Base-by-base conservation (phyloP, 2,888 invertebrate species). In the Zonitis immaculata region DNA sequence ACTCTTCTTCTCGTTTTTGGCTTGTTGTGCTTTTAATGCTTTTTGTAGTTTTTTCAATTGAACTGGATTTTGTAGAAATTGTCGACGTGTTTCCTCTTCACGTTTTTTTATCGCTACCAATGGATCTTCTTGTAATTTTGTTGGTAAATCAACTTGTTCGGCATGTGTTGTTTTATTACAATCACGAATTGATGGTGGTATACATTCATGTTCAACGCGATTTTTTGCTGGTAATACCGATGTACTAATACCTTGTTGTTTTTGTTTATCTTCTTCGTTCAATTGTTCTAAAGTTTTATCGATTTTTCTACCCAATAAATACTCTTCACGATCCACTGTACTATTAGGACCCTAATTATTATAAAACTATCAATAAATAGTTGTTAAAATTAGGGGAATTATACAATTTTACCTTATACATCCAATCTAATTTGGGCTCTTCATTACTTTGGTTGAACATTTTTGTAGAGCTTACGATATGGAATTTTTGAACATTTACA, bases 91-190 rank as follows among this genome's bases (percentile, higher is more conserved):
- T 69, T 96, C 95, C 71, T 94, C 86, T 77, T 96, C 95, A 50
- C 89, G 84, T 69, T 93, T 90, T 66, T 89, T 91, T 6, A 97
- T 95, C 3, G 89, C 82, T 70, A 92, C 86, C 32, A 97, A 75
- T 0, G 97, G 97, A 79, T 97, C 97, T 75, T 97, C 96, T 71
- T 95, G 84, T 58, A 95, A 81, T 77, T 96, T 96, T 16, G 93
- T 83, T 43, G 84, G 86, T 67, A 95, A 79, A 73, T 96, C 95
- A 59, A 68, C 69, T 63, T 75, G 75, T 52, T 74, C 74, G 28
- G 65, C 65, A 49, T 66, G 65, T 1, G 68, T 66, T 43, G 70
- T 64, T 65, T 72, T 72, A 56, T 75, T 74, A 47, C 74, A 76
- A 59, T 76, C 80, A 35, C 86, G 75, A 60, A 87, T 80, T 0